These are phyloP conservation scores for Zaprionus lineosus DNA, from an alignment of 2,888 invertebrate species.

Conservation along the genomic window DNA sequence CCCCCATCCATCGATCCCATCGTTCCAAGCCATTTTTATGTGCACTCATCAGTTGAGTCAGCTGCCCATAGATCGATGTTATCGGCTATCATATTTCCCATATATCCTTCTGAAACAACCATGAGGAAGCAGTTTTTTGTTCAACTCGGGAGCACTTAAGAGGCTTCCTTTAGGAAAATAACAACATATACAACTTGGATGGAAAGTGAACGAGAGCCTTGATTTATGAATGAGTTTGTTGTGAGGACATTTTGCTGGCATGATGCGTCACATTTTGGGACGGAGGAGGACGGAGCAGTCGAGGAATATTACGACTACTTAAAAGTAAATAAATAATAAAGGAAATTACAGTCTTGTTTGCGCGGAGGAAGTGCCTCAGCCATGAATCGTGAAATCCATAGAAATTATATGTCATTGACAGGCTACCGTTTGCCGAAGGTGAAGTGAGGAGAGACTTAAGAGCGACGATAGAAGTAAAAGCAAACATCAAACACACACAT, in stretches of 20 bases:
- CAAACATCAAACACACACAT: no score
- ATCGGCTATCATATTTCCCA: constrained; percentile 63
- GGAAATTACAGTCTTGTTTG: constrained; percentile 58
- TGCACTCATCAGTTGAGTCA: constrained; percentile 55
- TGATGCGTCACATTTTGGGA: constrained; percentile 49
- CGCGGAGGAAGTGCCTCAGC: constrained; percentile 30
- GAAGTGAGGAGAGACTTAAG: no score
- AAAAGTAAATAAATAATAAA: constrained; percentile 69
- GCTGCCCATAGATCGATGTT: constrained; percentile 44
- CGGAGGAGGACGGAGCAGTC: no score
- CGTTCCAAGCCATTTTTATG: background rate
- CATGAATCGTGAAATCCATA: constrained; percentile 49
- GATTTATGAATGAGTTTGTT: constrained; percentile 73
- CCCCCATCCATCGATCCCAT: no score
- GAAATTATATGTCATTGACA: constrained; percentile 52
- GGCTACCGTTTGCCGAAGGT: constrained; percentile 37
- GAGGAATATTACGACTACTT: constrained; percentile 48
- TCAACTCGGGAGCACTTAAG: constrained; percentile 52
- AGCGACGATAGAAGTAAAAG: no score
- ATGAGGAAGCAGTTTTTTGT: constrained; percentile 65
- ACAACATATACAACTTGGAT: constrained; percentile 31
- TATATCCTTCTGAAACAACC: constrained; percentile 58
- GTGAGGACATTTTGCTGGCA: constrained; percentile 54
- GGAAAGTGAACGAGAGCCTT: constrained; percentile 65
- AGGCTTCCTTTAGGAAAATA: constrained; percentile 35